A percentile compares a stretch with the other conserved stretches of the same genome.
Conservation (phyloP, 1,140 invertebrate species). For the Anagrus nilaparvatae region DNA sequence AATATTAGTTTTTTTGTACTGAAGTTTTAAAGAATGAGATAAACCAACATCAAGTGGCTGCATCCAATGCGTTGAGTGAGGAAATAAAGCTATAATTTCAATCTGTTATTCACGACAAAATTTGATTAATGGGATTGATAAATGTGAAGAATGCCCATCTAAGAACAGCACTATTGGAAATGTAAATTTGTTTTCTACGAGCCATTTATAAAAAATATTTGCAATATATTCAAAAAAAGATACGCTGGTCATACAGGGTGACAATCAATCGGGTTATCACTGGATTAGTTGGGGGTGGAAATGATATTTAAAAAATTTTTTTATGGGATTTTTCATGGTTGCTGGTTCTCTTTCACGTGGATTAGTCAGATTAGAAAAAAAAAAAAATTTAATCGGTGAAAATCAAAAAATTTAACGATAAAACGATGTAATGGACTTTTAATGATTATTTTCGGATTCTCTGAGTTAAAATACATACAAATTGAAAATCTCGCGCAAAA, state of each 20-base stretch:
- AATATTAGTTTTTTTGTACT: constrained; percentile 21
- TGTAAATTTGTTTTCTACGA: constrained; percentile 20
- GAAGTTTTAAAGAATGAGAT: constrained; percentile 30
- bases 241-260: constrained; percentile 38
- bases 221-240: constrained; percentile 33
- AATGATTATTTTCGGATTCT: too few species aligned
- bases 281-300: too few species aligned
- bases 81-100: constrained; percentile 21
- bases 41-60: constrained; percentile 32
- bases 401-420: too few species aligned
- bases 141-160: constrained; percentile 28
- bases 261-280: too few species aligned
- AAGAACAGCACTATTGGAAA: constrained; percentile 28
- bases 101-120: constrained; percentile 25
- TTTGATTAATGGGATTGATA: constrained; percentile 15
- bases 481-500: too few species aligned
- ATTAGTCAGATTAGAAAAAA: too few species aligned
- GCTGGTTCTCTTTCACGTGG: too few species aligned
- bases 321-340: too few species aligned
- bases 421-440: too few species aligned
- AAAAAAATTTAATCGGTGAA: too few species aligned
- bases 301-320: too few species aligned
- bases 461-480: too few species aligned
- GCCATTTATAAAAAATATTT: constrained; percentile 23
- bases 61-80: constrained; percentile 31